These are phyloP conservation scores for Papilio dardanus DNA, from an alignment of 1,140 invertebrate species.

Conservation along the genomic window DNA sequence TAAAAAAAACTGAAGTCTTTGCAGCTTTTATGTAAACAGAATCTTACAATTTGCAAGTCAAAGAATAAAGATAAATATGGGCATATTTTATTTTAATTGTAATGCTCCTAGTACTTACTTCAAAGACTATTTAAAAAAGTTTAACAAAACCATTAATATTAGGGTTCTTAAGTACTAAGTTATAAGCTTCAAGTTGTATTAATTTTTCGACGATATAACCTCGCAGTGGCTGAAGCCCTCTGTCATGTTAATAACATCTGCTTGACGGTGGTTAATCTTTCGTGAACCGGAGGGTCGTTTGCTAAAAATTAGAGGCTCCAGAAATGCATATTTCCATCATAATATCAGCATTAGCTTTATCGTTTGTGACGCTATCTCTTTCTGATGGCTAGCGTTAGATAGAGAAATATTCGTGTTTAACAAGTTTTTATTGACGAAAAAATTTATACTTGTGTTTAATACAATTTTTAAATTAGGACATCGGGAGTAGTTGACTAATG, in stretches of 20 bases:
- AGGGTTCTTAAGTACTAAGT: neutral
- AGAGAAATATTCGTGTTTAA: neutral
- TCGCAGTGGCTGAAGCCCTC: constrained; percentile 28
- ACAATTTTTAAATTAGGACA: neutral
- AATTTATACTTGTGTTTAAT: neutral
- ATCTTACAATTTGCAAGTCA: no score
- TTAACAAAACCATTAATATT: neutral
- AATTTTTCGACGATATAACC: constrained; percentile 24
- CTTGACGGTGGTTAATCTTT: constrained; percentile 70
- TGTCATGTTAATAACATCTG: constrained; percentile 67
- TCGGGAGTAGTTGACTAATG: neutral
- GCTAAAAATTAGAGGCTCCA: constrained; percentile 66
- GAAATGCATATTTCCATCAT: constrained; percentile 72
- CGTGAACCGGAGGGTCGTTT: constrained; percentile 70
- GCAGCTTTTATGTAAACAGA: no score
- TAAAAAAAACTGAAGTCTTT: no score
- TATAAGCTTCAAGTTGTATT: neutral
- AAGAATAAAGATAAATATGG: no score
- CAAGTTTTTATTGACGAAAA: neutral
- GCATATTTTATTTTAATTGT: no score
- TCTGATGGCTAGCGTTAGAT: neutral
- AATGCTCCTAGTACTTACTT: no score
- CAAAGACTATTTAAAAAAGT: neutral
- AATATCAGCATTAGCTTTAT: constrained; percentile 58
- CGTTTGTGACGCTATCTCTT: constrained; percentile 33